Evolutionary conservation across 1,140 invertebrate genomes (phyloP).

Genomic region (Phortica variegata): DNA sequence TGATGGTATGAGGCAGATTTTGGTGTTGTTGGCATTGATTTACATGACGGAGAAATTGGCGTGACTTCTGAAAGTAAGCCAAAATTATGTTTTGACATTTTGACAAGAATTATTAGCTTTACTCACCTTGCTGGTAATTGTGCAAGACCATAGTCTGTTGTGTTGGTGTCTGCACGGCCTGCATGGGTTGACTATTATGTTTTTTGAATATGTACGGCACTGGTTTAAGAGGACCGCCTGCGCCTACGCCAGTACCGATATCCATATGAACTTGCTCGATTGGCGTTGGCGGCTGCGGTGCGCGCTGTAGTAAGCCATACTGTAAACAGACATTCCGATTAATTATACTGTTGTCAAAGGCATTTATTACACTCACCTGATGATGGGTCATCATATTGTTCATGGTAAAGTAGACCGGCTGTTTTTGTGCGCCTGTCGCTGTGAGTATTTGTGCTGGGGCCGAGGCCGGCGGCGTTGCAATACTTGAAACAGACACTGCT

Average conservation of each 20-base stretch:
- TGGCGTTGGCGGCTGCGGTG: constrained; percentile 25
- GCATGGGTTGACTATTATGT: constrained; percentile 28
- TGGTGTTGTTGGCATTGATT: constrained; percentile 48
- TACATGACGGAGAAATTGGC: constrained; percentile 40
- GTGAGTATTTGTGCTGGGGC: constrained; percentile 38
- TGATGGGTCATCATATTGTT: constrained; percentile 24
- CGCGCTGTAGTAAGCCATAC: constrained; percentile 36
- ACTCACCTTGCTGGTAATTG: constrained; percentile 24
- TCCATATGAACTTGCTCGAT: constrained; percentile 39
- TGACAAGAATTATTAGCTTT: too few relatives aligned
- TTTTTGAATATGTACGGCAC: constrained; percentile 43
- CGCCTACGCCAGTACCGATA: constrained; percentile 5
- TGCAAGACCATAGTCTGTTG: constrained; percentile 43
- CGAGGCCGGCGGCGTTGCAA: constrained; percentile 38
- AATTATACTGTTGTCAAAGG: too few relatives aligned
- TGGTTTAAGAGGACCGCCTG: constrained; percentile 10
- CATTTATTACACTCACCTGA: constrained; percentile 31
- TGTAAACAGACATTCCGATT: constrained; percentile 7
- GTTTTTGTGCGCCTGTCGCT: constrained; percentile 21
- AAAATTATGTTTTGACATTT: background rate
- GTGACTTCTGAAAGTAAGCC: constrained; percentile 21
- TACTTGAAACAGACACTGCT: constrained; percentile 20
- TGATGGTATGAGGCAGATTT: constrained; percentile 41
- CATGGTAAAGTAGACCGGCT: constrained; percentile 44
- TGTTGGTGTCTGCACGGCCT: constrained; percentile 22